Base-by-base conservation (phyloP, 1,140 invertebrate species). In the Cydia strobilella region DNA sequence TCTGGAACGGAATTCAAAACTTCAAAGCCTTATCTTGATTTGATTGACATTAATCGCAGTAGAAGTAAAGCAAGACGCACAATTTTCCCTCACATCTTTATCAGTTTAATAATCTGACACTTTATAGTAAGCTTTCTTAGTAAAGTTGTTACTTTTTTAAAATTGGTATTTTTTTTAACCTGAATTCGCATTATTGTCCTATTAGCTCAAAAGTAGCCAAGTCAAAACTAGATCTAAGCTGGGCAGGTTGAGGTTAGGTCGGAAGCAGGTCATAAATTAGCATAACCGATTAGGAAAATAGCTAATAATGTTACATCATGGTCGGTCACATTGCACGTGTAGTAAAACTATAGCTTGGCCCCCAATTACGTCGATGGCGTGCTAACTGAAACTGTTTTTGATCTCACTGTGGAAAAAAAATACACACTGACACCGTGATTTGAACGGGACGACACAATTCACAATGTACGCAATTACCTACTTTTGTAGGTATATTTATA, bases 211-310 rank as follows among this genome's bases (percentile, higher is more conserved):
- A 5, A 18, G 4, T 45, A 54, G 6, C 6, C n/a, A 48, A 54
- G 51, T 54, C 13, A 18, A 59, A 23, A 23, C 20, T 59, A 23
- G 9, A 59, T 23, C 9, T 59, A 23, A 2, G 4, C 54, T 59
- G n/a, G 4, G 48, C n/a, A 18, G 7, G n/a, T 10, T 59, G 20
- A n/a, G 54, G 18, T 23, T 59, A 59, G 54, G 54, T 59, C 18
- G 18, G 51, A 10, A 59, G 23, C 9, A 59, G 20, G 54, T n/a
- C 54, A 59, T 59, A 59, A 59, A 59, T 59, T 59, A 59, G 54
- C 54, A 59, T 59, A 59, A 59, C 20, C 54, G 54, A 59, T 59
- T 59, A 59, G 20, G 54, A 59, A 51, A 54, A 54, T 54, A 13
- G 51, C 51, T 18, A 54, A 18, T 59, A 59, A 59, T 59, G 54